A percentile compares a stretch with the other conserved stretches of the same genome.
Evolutionary conservation across 53 echinoderm and acorn worm species (phyloP).

Genomic region (Paracentrotus lividus): DNA sequence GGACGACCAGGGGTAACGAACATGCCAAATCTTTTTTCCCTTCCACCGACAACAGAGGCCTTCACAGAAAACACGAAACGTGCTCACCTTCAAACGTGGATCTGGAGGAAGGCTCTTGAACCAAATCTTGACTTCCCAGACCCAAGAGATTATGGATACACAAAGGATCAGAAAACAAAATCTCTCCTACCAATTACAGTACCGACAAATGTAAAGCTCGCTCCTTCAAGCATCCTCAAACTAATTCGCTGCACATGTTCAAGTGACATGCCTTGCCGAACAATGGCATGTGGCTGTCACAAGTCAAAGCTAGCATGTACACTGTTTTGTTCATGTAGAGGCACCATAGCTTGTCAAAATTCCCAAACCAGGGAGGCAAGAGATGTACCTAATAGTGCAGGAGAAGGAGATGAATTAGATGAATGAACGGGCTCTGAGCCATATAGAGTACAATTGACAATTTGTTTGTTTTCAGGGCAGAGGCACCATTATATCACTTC

Average conservation of each 20-base stretch:
- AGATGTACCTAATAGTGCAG: neutral
- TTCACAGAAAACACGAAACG: neutral
- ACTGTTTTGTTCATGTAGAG: neutral
- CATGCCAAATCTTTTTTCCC: constrained; percentile 56
- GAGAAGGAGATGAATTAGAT: neutral
- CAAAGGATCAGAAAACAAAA: neutral
- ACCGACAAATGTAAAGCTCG: neutral
- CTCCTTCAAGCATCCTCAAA: neutral
- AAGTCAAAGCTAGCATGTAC: neutral
- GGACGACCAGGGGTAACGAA: constrained; percentile 45
- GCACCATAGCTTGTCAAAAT: neutral
- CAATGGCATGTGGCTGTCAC: neutral
- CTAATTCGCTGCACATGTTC: neutral
- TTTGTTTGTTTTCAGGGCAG: too few species aligned
- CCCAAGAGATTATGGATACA: neutral
- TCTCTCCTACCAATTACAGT: neutral
- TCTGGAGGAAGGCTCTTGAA: neutral
- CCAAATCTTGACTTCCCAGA: neutral
- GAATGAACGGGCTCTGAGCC: too few species aligned
- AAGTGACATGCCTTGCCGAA: neutral
- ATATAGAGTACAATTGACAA: too few species aligned
- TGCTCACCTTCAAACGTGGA: neutral
- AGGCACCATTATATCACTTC: too few species aligned
- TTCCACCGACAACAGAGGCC: constrained; percentile 40
- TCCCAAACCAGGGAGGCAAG: neutral